Percentiles rank a stretch among this genome's conserved stretches.
phyloP scores from a whole-genome alignment of 1,140 invertebrate species.

The Drosophila tropicalis region DNA sequence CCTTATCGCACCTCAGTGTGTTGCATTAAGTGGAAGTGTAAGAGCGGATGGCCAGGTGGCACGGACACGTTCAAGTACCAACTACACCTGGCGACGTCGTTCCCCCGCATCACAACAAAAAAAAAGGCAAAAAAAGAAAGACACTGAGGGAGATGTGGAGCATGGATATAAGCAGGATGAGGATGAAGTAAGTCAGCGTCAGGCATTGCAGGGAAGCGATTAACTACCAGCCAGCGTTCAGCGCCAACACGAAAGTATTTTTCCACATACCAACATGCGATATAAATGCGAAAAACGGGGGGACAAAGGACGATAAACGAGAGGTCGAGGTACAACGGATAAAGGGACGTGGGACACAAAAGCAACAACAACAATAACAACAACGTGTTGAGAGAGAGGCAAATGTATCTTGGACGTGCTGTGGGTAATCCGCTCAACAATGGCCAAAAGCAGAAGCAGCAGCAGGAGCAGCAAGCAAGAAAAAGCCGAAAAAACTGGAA shows the following conservation, averaged over 20 bases:
- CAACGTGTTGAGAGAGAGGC: conserved; percentile 61
- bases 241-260: conserved; percentile 70
- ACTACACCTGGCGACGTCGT: conserved; percentile 42
- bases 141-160: neutral
- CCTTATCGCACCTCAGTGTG: conserved; percentile 77
- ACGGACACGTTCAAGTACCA: conserved; percentile 63
- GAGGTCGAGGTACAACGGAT: too few species aligned
- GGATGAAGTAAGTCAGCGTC: conserved; percentile 47
- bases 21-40: conserved; percentile 66
- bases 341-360: neutral
- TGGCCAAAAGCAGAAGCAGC: conserved; percentile 20
- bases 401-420: conserved; percentile 75
- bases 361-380: neutral
- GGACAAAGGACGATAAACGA: neutral
- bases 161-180: neutral
- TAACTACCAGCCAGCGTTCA: conserved; percentile 70
- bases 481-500: conserved; percentile 18
- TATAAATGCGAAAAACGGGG: conserved; percentile 49
- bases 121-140: neutral
- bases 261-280: conserved; percentile 68
- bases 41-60: conserved; percentile 51
- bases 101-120: neutral
- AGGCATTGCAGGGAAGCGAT: conserved; percentile 63
- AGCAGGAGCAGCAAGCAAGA: neutral
- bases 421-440: conserved; percentile 48